Base-by-base conservation (phyloP, 2,113 vertebrate genomes). In the Hymenochirus boettgeri region DNA sequence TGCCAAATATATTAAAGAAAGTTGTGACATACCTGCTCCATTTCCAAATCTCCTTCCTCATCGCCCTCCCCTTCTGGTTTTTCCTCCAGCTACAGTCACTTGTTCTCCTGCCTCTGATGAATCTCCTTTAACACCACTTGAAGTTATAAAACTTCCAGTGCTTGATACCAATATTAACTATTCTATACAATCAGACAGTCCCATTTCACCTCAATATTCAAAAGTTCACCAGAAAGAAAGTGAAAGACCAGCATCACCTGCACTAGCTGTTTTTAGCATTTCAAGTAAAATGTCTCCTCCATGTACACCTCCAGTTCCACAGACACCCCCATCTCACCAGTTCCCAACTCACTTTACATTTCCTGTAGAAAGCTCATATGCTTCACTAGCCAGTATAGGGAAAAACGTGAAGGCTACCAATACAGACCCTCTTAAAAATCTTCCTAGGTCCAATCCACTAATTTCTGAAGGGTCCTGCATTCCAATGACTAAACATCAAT, bases 41-140 rank as follows among this genome's bases (percentile, higher is more conserved):
- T 98, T 98, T 71, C 96, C 96, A 53, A 96, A 98, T 71, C 82
- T 98, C 69, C 93, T 98, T 0, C 89, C 91, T 0, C 95, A 97
- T 61, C 88, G 95, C 1, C 96, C 95, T 4, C 96, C 96, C 8
- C 88, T 98, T 11, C 79, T 98, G 24, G 93, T 98, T 35, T 97
- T 98, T 66, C 96, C 96, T 3, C 94, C 96, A 1, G 92, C 93
- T 1, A 93, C 94, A 0, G 90, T 91, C 35, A 95, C 91, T 26
- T 93, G 94, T 74, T 97, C 95, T n/a, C 96, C 95, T 0, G 93
- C 94, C 25, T 98, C 94, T 2, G 96, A 98, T 47, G 95, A 98
- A 76, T 98, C 95, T 0, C 96, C 96, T 1, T 80, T 98, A 65
- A 98, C 96, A 8, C 96, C 96, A 0, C 77, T 98, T 7, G 96